These are phyloP conservation scores for Urophycis tenuis DNA, from an alignment of 2,797 vertebrate genomes.

Conservation along the genomic window DNA sequence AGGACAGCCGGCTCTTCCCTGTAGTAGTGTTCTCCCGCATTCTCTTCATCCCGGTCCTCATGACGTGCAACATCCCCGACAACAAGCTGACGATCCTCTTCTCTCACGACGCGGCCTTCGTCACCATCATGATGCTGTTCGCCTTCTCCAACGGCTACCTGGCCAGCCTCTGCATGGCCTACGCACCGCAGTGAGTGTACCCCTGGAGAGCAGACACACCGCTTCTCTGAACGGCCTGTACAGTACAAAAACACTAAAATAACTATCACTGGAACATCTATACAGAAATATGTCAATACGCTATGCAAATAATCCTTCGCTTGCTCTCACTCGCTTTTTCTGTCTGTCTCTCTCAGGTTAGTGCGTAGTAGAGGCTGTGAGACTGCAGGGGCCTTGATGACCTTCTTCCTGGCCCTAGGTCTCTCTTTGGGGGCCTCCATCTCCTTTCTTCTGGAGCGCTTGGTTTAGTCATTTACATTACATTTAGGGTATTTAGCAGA, in stretches of 20 bases:
- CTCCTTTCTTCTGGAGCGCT: conserved; percentile 44
- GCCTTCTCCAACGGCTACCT: conserved; percentile 88
- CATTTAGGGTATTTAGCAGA: too few relatives aligned
- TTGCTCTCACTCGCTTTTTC: background rate
- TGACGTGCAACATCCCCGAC: conserved; percentile 79
- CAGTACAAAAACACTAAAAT: background rate
- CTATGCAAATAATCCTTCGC: background rate
- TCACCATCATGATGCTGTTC: conserved; percentile 80
- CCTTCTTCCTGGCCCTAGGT: conserved; percentile 80
- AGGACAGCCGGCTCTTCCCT: conserved; percentile 75
- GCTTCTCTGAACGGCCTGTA: background rate
- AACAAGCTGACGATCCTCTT: conserved; percentile 60
- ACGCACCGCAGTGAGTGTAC: conserved; percentile 84
- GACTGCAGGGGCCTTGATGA: conserved; percentile 81
- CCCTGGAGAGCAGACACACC: background rate
- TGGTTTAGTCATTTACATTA: too few relatives aligned
- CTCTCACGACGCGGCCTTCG: conserved; percentile 76
- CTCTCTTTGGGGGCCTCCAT: conserved; percentile 75
- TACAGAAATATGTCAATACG: background rate
- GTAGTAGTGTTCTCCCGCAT: conserved; percentile 69
- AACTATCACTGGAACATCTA: background rate
- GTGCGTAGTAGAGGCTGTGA: conserved; percentile 54
- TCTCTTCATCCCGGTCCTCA: conserved; percentile 83
- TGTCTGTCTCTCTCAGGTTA: conserved; percentile 35
- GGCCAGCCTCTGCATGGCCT: conserved; percentile 89